Conservation (phyloP, 2,797 vertebrate genomes). For the Novumbra hubbsi region DNA sequence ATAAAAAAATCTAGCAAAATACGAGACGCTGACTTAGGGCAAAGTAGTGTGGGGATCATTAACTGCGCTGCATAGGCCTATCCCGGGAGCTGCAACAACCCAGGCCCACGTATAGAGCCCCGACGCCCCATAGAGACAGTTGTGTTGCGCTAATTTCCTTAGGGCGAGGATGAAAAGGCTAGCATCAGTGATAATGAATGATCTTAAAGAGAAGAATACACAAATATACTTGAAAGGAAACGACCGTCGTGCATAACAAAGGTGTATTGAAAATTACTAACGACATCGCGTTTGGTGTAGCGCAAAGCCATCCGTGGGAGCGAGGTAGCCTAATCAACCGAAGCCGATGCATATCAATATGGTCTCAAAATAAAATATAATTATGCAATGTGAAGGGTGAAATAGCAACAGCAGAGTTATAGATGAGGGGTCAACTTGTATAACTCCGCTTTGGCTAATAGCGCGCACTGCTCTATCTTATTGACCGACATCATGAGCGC, state of each 20-base stretch:
- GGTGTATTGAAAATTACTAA: constrained; percentile 28
- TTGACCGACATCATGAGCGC: not conserved
- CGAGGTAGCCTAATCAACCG: not conserved
- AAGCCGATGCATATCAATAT: not conserved
- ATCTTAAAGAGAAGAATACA: constrained; percentile 47
- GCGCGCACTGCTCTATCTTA: not conserved
- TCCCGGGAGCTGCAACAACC: not conserved
- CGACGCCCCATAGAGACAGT: constrained; percentile 57
- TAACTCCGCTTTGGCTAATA: constrained; percentile 5
- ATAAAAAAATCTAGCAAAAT: constrained; percentile 34
- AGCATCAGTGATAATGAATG: constrained; percentile 27
- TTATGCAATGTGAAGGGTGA: not conserved
- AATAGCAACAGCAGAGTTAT: not conserved
- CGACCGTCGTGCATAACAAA: constrained; percentile 50
- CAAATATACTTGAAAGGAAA: constrained; percentile 54
- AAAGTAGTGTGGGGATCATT: constrained; percentile 2
- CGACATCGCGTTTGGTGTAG: not conserved
- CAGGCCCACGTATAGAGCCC: constrained; percentile 17
- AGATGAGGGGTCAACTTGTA: not conserved
- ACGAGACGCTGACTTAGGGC: constrained; percentile 41
- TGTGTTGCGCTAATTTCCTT: constrained; percentile 61
- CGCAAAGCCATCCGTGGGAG: not conserved
- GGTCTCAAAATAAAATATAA: constrained; percentile 1
- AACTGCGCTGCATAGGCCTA: not conserved
- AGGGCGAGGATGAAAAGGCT: constrained; percentile 50